Evolutionary conservation across 2,888 invertebrate genomes (phyloP), one percentile per base, ranked within the genome.

Genomic region (Alloscopus bannaensis): DNA sequence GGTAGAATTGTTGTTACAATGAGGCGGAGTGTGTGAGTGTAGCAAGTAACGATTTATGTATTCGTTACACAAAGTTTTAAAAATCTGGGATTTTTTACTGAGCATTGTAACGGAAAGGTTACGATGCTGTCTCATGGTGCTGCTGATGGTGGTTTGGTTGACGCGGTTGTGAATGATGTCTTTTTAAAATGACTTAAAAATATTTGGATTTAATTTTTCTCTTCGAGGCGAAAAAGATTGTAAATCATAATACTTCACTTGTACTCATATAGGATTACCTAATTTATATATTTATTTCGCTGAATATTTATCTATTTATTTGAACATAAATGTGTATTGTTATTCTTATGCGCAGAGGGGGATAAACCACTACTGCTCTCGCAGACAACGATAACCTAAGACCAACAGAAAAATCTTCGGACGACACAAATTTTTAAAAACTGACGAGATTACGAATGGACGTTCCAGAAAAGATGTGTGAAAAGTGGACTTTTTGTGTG

Each of bases 371-470:
- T 55, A 52, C 55, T 72, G 66, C 50, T 75, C 47, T 75, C n/a
- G n/a, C 75, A 75, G 66, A 75, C 73, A 68, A 73, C 73, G 55
- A 73, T 73, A 73, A 73, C 71, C 60, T 57, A 50, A 52, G 66
- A 75, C 75, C 66, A 55, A n/a, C 60, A 24, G 50, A 29, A 62
- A 64, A 52, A 50, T 29, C 62, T 28, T 50, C 62, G 65, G 73
- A 73, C 73, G 57, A 55, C 40, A 65, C 65, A 57, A 45, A 57
- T 65, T 47, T 42, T n/a, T 6, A 65, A 40, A 28, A 55, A 29
- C 52, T 64, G 65, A 73, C 73, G 60, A 47, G 22, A 20, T 71
- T 60, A 71, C 71, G 60, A 72, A 40, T 62, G 71, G 71, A 72
- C 62, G 31, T 4, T 55, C 26, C 24, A 28, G 26, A 3, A 29